Evolutionary conservation across 2,113 vertebrate species (phyloP), one percentile per base, ranked within the genome.

Genomic region (Aix galericulata): DNA sequence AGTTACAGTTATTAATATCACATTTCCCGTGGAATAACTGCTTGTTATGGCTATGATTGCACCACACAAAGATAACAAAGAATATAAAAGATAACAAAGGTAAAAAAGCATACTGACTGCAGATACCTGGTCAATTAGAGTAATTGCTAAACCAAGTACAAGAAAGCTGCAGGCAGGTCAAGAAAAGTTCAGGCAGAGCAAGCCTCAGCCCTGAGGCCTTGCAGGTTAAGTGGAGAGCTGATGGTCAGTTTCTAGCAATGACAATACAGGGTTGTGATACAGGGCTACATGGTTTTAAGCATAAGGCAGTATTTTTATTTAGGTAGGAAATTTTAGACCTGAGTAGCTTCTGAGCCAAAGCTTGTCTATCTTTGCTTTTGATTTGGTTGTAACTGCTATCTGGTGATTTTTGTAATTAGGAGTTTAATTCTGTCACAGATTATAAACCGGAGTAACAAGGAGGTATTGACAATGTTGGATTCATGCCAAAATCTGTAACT

Each of bases 251-350:
- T 23, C 25, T 80, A 8, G 13, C 31, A 55, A 25, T 7, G 4
- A 29, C n/a, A 55, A 1, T 34, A 27, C 34, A 40, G 40, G 40
- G 40, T 40, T 17, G 13, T 25, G 9, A 81, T 56, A 40, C 18
- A 46, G 34, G 29, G 8, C 63, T 44, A 1, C 0, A 1, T 20
- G 13, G 16, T n/a, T 87, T 32, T 13, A 13, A 38, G 23, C 44
- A 7, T n/a, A 29, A 59, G 27, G 23, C 38, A 40, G 7, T 12
- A 6, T 31, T n/a, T 83, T 81, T 82, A 53, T 63, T 72, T 11
- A 73, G 38, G 8, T 74, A 36, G 20, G 20, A 81, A 14, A 21
- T 52, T 52, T 58, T 0, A 0, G 55, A 8, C 0, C 1, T 26
- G 27, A 62, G 21, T 9, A 60, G 16, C 16, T 68, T 53, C 38